phyloP scores from a whole-genome alignment of 2,797 vertebrate species.

The Phalloptychus januarius region DNA sequence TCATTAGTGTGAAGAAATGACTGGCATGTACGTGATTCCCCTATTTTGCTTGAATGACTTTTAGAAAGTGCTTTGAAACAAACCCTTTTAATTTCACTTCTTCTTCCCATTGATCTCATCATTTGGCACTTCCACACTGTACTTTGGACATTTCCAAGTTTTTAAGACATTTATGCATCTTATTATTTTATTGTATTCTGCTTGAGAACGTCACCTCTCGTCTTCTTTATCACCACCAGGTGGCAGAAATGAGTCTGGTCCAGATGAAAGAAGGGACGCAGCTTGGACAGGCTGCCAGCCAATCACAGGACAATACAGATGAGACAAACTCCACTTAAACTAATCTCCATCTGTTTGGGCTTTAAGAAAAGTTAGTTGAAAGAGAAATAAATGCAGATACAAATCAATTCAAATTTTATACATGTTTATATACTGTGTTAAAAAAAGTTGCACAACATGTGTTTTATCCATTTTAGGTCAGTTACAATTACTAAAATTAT shows the following conservation, averaged over 20 bases:
- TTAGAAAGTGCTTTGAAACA: not conserved
- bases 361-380: not conserved
- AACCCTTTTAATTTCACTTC: not conserved
- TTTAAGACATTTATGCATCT: not conserved
- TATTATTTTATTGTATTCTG: not conserved
- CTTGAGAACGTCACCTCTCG: rapidly evolving
- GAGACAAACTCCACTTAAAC: not conserved
- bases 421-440: not conserved
- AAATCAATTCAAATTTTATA: not conserved
- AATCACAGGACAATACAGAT: not conserved
- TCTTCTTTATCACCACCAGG: conserved; percentile 18
- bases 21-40: conserved; percentile 1
- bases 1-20: not conserved
- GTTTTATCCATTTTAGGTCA: not conserved
- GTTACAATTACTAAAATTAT: not conserved
- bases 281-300: not conserved
- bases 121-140: not conserved
- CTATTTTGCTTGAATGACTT: not conserved
- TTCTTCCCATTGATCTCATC: not conserved
- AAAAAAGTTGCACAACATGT: not conserved
- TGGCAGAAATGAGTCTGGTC: conserved; percentile 29
- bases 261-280: not conserved
- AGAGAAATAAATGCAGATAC: not conserved
- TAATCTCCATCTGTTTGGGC: not conserved
- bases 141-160: not conserved